Evolutionary conservation across 2,888 invertebrate species (phyloP).

Genomic region (Eilema depressum): DNA sequence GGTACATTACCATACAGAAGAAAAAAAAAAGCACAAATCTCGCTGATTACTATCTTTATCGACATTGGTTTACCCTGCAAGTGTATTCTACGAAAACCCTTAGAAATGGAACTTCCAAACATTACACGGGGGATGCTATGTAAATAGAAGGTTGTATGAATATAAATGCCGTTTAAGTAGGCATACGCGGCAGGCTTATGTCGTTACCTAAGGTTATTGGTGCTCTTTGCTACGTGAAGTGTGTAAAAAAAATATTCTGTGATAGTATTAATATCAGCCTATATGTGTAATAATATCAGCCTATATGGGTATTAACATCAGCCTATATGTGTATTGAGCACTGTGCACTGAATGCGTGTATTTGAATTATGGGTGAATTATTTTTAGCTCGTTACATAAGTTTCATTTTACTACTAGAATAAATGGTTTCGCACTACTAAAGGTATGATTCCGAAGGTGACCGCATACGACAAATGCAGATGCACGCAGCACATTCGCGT

Average conservation of each 20-base stretch:
- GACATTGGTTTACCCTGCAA: slow-evolving; percentile 47
- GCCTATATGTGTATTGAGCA: slow-evolving; percentile 13
- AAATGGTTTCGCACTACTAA: no score
- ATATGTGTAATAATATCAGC: slow-evolving; percentile 15
- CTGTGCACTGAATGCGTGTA: slow-evolving; percentile 9
- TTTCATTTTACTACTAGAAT: neutral
- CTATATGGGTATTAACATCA: slow-evolving; percentile 18
- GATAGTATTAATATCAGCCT: slow-evolving; percentile 17
- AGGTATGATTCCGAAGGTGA: no score
- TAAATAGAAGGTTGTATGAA: slow-evolving; percentile 85
- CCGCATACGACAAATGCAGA: no score
- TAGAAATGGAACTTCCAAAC: slow-evolving; percentile 67
- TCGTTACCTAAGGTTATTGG: slow-evolving; percentile 57
- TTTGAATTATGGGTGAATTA: slow-evolving; percentile 1
- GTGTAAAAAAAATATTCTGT: slow-evolving; percentile 15
- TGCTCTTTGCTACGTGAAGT: slow-evolving; percentile 48
- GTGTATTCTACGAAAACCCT: slow-evolving; percentile 60
- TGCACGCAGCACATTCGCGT: no score
- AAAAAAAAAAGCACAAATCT: slow-evolving; percentile 41
- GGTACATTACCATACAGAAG: slow-evolving; percentile 35
- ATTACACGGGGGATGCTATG: slow-evolving; percentile 79
- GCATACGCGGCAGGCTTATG: slow-evolving; percentile 63
- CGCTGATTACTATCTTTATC: slow-evolving; percentile 56
- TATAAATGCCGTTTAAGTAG: slow-evolving; percentile 84
- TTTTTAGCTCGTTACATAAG: no score